phyloP scores from a whole-genome alignment of 2,797 vertebrate genomes.

The Pantherophis vulpinus region DNA sequence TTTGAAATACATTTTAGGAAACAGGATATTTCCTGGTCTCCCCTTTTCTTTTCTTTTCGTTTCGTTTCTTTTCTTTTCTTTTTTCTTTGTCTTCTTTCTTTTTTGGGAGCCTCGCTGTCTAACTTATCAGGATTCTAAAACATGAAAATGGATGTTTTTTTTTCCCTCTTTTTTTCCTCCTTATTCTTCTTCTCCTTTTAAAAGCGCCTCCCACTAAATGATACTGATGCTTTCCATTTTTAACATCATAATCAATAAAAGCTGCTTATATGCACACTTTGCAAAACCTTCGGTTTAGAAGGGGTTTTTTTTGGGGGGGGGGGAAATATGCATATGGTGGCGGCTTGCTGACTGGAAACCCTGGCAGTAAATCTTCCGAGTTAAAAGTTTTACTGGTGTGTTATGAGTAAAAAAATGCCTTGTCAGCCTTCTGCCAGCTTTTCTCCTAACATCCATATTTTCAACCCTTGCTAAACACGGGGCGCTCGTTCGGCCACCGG shows the following conservation, averaged over 20 bases:
- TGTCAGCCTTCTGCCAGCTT: slow-evolving; percentile 99
- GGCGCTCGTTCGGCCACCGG: slow-evolving; percentile 87
- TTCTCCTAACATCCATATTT: slow-evolving; percentile 98
- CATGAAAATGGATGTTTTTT: slow-evolving; percentile 74
- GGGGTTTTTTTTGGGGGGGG: slow-evolving; percentile 69
- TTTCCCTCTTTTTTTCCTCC: slow-evolving; percentile 72
- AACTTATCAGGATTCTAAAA: slow-evolving; percentile 70
- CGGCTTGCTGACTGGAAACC: slow-evolving; percentile 95
- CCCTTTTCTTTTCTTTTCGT: neutral
- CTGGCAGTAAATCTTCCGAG: slow-evolving; percentile 96
- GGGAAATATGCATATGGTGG: slow-evolving; percentile 92
- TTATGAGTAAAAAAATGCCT: slow-evolving; percentile 98
- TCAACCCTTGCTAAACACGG: slow-evolving; percentile 87
- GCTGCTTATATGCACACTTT: slow-evolving; percentile 97
- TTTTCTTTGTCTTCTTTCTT: slow-evolving; percentile 29
- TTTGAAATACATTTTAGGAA: neutral
- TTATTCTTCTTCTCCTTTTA: slow-evolving; percentile 75
- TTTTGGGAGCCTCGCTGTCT: slow-evolving; percentile 55
- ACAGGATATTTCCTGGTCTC: slow-evolving; percentile 8
- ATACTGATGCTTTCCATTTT: slow-evolving; percentile 98
- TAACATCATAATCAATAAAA: slow-evolving; percentile 99
- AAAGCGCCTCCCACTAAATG: slow-evolving; percentile 94
- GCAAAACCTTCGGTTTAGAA: slow-evolving; percentile 98
- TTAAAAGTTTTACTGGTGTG: slow-evolving; percentile 99
- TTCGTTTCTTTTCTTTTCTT: neutral